Conservation (phyloP, 2,888 invertebrate genomes). For the Malthinus flaveolus region DNA sequence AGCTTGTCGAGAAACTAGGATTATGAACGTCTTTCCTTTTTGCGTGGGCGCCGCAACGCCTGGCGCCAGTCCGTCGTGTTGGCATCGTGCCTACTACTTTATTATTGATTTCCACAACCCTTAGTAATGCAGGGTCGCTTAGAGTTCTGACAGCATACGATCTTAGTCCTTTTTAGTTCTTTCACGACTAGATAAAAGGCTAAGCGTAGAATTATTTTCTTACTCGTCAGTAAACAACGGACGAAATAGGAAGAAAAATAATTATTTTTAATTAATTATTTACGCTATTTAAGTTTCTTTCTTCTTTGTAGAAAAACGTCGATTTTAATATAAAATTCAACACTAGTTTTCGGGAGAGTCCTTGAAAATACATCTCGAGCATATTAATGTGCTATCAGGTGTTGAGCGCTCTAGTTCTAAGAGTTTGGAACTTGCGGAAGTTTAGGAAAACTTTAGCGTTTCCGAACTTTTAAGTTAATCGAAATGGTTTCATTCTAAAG, state of each 20-base stretch:
- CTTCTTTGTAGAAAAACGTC: not conserved
- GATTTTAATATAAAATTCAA: not conserved
- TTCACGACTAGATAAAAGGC: slow-evolving; percentile 1
- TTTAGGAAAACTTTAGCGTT: slow-evolving; percentile 1
- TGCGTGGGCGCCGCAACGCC: slow-evolving; percentile 33
- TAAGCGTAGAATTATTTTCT: slow-evolving; percentile 1
- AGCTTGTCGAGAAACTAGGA: slow-evolving; percentile 15
- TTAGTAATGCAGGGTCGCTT: slow-evolving; percentile 22
- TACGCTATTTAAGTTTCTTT: not conserved
- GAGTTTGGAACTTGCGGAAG: not conserved
- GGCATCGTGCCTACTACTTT: slow-evolving; percentile 36
- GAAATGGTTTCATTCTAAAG: not conserved
- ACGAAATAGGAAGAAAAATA: not conserved
- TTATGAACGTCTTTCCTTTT: slow-evolving; percentile 13
- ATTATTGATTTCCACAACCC: slow-evolving; percentile 34
- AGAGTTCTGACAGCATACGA: slow-evolving; percentile 21
- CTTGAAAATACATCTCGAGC: slow-evolving; percentile 1
- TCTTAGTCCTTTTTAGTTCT: slow-evolving; percentile 13
- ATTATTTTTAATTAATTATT: too few species aligned
- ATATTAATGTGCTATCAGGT: slow-evolving; percentile 1
- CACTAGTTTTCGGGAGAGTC: not conserved
- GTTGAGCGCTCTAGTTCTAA: not conserved
- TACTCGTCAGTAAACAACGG: not conserved
- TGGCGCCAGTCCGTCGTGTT: slow-evolving; percentile 34
- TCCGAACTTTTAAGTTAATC: not conserved